A percentile compares a stretch with the other conserved stretches of the same genome.
phyloP scores from a whole-genome alignment of 2,113 vertebrate species.

The Mesitornis unicolor region DNA sequence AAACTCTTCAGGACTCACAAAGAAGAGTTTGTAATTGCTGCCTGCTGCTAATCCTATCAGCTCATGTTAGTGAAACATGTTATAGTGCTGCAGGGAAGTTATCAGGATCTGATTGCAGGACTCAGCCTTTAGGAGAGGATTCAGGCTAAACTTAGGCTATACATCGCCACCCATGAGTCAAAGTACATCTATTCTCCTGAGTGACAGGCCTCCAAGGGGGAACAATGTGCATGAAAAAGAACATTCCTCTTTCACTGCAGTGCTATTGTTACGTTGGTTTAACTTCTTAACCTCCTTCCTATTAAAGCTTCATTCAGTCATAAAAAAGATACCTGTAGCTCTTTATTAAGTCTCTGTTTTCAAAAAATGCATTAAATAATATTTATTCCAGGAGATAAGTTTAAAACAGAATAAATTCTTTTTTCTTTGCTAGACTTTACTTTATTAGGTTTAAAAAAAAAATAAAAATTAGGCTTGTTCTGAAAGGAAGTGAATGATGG shows the following conservation, averaged over 20 bases:
- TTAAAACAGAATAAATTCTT: neutral
- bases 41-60: conserved; percentile 67
- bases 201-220: conserved; percentile 69
- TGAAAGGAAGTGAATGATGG: neutral
- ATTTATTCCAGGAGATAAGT: neutral
- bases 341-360: neutral
- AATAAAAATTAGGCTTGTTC: neutral
- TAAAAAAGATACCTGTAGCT: neutral
- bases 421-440: neutral
- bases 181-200: conserved; percentile 69
- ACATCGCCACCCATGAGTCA: conserved; percentile 73
- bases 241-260: conserved; percentile 61
- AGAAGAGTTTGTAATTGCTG: conserved; percentile 73
- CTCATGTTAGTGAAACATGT: conserved; percentile 51
- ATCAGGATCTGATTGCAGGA: conserved; percentile 62
- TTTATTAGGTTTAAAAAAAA: neutral
- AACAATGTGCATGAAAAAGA: conserved; percentile 66
- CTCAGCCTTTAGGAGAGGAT: conserved; percentile 66
- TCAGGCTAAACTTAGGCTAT: conserved; percentile 69
- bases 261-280: conserved; percentile 68
- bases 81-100: conserved; percentile 52
- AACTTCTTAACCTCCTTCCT: conserved; percentile 76
- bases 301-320: conserved; percentile 34
- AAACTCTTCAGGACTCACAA: conserved; percentile 51
- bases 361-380: neutral